Base-by-base conservation (phyloP, 2,888 invertebrate genomes). In the Uloborus plumipes region DNA sequence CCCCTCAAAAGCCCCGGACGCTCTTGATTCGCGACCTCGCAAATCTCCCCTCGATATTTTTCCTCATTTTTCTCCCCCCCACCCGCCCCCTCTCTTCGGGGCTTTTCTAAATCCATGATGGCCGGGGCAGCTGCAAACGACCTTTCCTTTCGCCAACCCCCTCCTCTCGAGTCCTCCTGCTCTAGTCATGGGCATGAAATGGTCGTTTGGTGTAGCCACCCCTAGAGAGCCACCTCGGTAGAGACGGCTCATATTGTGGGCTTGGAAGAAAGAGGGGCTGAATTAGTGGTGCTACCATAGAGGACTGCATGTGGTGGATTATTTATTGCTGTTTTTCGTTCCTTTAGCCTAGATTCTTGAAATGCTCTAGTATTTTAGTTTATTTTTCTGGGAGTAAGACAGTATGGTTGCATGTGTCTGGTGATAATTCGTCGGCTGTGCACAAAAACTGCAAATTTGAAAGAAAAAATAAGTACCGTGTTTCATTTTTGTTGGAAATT, bases 141-240 rank as follows among this genome's bases (percentile, higher is more conserved):
- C 51, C 67, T 67, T 53, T 61, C 47, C 51, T 53, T 39, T 39
- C 39, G 39, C 39, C 39, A 39, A 39, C 39, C 39, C 7, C 39
- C 47, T 16, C 65, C 55, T n/a, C 64, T 20, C 55, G 55, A 31
- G 9, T 20, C 65, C 39, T 15, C 39, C 58, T 20, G 14, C 49
- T 51, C 61, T 11, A 39, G n/a, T 71, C 65, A 53, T 55, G 18
- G 73, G 80, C 62, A 69, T 67, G 80, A 74, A 74, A 74, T 80
- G 73, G 61, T 67, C 73, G 67, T 80, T 78, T 71, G 76, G 61
- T 49, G 39, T 39, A 39, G 7, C 39, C 39, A 39, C 47, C 39
- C 49, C 59, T 16, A n/a, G 55, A 69, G 47, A 20, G 15, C 55
- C 16, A 31, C 22, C 16, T 26, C 50, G 1, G 14, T 50, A 1